These are phyloP conservation scores for Apodemus sylvaticus DNA, from an alignment of 2,113 vertebrate genomes.

Conservation along the genomic window DNA sequence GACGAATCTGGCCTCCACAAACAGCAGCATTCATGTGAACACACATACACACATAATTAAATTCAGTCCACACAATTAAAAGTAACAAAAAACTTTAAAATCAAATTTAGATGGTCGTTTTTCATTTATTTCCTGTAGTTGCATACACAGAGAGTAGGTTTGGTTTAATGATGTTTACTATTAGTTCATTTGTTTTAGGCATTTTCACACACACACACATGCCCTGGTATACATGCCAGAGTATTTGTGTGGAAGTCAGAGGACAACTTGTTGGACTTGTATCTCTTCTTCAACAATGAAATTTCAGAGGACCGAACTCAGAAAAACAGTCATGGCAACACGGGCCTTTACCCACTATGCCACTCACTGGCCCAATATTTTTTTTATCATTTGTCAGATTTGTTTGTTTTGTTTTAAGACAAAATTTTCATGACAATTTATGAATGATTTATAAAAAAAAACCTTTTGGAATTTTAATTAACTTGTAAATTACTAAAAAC, in stretches of 20 bases:
- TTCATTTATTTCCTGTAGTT: neutral
- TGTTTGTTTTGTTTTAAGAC: slow-evolving; percentile 30
- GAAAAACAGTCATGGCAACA: neutral
- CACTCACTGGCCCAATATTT: neutral
- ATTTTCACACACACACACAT: neutral
- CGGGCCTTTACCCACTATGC: neutral
- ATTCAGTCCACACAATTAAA: neutral
- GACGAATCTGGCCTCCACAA: neutral
- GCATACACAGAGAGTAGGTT: neutral
- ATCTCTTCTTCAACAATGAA: neutral
- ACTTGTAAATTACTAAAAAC: neutral
- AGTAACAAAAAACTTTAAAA: neutral
- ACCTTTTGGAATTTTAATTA: neutral
- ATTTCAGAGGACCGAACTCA: neutral
- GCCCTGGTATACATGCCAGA: too few relatives aligned
- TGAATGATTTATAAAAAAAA: neutral
- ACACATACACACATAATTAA: neutral
- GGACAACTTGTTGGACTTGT: neutral
- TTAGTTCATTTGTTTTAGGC: neutral
- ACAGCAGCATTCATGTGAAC: neutral
- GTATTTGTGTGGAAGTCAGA: neutral
- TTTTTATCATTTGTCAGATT: neutral
- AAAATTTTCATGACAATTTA: neutral
- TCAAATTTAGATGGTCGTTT: neutral
- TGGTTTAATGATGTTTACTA: neutral